Conservation (phyloP, 1,140 invertebrate species). For the Aphidius gifuensis region DNA sequence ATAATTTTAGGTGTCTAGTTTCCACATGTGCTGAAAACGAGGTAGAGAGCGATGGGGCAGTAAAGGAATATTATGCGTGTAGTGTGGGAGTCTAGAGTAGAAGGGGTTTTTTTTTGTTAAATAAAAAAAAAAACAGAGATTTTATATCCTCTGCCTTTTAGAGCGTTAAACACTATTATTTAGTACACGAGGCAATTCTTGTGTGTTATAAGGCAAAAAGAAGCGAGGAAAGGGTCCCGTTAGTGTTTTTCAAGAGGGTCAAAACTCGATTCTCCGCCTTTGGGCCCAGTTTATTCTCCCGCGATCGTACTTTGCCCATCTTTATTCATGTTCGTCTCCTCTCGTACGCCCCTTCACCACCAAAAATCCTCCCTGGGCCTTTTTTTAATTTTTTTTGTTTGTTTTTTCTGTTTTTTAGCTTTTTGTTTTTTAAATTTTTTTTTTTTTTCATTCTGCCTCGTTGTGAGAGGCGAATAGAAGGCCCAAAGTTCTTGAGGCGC, state of each 20-base stretch:
- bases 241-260: slow-evolving; percentile 43
- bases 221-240: slow-evolving; percentile 52
- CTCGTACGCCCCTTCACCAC: slow-evolving; percentile 37
- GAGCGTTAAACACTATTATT: slow-evolving; percentile 43
- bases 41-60: background rate
- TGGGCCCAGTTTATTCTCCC: slow-evolving; percentile 25
- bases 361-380: background rate
- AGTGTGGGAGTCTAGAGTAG: background rate
- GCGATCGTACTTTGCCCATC: slow-evolving; percentile 34
- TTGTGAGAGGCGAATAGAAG: background rate
- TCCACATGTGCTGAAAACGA: slow-evolving; percentile 30
- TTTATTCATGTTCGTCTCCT: slow-evolving; percentile 24
- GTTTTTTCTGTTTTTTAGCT: slow-evolving; percentile 5
- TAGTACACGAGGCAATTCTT: slow-evolving; percentile 41
- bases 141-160: slow-evolving; percentile 1
- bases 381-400: slow-evolving; percentile 8
- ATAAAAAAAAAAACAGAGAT: slow-evolving; percentile 5
- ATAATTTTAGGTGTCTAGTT: slow-evolving; percentile 37
- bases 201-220: slow-evolving; percentile 43
- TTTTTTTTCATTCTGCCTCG: too few relatives aligned
- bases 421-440: background rate
- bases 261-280: slow-evolving; percentile 44
- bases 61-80: background rate
- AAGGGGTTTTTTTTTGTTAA: background rate
- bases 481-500: slow-evolving; percentile 15